Percentiles rank a stretch among this genome's conserved stretches.
Conservation (phyloP, 2,888 invertebrate species). For the Drosophila robusta region DNA sequence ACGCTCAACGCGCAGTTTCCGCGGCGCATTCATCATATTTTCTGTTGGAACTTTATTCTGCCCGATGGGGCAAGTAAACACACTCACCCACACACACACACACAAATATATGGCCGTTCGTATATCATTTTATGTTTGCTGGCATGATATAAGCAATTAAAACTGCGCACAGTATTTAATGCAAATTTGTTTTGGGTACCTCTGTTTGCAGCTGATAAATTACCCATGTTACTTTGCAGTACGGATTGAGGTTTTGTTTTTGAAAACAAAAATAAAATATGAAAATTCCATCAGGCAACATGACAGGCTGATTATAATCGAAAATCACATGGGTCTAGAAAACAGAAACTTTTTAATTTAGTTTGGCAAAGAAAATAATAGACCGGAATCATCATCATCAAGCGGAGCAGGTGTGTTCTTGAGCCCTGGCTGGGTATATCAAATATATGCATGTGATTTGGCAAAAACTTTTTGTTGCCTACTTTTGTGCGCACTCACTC, state of each 20-base stretch:
- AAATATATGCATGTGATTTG: slow-evolving; percentile 67
- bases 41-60: slow-evolving; percentile 30
- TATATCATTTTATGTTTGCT: slow-evolving; percentile 26
- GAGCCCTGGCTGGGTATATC: slow-evolving; percentile 4
- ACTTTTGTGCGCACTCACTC: slow-evolving; percentile 58
- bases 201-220: slow-evolving; percentile 29
- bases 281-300: slow-evolving; percentile 25
- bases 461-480: slow-evolving; percentile 63
- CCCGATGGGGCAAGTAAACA: slow-evolving; percentile 44
- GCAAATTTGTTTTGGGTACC: slow-evolving; percentile 36
- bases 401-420: slow-evolving; percentile 5
- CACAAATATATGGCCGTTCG: slow-evolving; percentile 17
- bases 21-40: slow-evolving; percentile 67
- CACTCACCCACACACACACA: slow-evolving; percentile 10
- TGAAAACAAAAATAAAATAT: neutral
- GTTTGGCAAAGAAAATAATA: slow-evolving; percentile 69
- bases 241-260: slow-evolving; percentile 15
- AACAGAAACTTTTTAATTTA: slow-evolving; percentile 72
- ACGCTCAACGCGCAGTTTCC: slow-evolving; percentile 45
- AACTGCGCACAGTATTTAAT: slow-evolving; percentile 31
- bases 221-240: slow-evolving; percentile 19
- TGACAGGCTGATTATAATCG: slow-evolving; percentile 71
- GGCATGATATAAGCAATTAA: slow-evolving; percentile 45
- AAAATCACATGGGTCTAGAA: slow-evolving; percentile 19
- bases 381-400: slow-evolving; percentile 34